Evolutionary conservation across 2,888 invertebrate species (phyloP).

Genomic region (Amorpha juglandis): DNA sequence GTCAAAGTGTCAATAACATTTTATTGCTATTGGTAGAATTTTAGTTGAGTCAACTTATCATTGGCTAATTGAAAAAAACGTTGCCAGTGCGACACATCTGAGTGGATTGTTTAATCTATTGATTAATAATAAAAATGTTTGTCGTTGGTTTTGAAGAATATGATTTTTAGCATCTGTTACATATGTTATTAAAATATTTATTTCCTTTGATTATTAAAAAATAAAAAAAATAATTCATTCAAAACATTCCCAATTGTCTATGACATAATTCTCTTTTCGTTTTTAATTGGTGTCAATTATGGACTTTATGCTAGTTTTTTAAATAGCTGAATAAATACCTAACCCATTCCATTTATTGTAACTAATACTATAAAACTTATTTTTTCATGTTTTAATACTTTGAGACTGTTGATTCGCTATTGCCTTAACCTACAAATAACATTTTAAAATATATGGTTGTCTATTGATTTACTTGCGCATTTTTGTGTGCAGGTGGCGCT

Average conservation of each 20-base stretch:
- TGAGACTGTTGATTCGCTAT: background rate
- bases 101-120: background rate
- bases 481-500: constrained; percentile 71
- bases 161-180: background rate
- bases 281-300: background rate
- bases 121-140: background rate
- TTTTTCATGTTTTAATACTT: background rate
- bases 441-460: constrained; percentile 33
- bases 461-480: constrained; percentile 48
- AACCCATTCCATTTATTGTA: background rate
- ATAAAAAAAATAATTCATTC: no score
- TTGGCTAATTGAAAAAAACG: constrained; percentile 2
- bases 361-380: no score
- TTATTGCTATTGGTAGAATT: constrained; percentile 30
- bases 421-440: background rate
- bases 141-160: background rate
- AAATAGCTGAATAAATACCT: background rate
- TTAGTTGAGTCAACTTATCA: background rate
- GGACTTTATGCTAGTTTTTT: background rate
- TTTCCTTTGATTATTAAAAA: no score
- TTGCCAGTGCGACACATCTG: background rate
- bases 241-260: background rate
- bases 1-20: constrained; percentile 42
- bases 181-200: background rate
- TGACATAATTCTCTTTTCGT: background rate